Percentiles rank a stretch among this genome's conserved stretches.
These are phyloP conservation scores for Trachurus trachurus DNA, from an alignment of 2,797 vertebrate species.

Conservation along the genomic window DNA sequence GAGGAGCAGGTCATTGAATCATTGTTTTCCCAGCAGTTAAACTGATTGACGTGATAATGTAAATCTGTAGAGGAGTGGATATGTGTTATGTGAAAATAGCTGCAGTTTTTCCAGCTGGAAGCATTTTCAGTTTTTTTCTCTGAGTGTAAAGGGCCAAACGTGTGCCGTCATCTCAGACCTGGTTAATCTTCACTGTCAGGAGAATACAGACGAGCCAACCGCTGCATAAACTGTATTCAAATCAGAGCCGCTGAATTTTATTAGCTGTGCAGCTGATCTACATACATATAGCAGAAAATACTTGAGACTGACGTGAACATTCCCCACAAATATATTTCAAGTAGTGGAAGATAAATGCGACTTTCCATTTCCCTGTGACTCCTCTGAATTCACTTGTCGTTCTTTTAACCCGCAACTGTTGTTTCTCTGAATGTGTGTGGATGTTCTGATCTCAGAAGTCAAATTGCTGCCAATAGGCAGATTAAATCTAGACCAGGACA, in stretches of 20 bases:
- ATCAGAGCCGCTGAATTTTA: slow-evolving; percentile 58
- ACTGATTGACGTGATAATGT: background rate
- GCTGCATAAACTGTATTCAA: slow-evolving; percentile 69
- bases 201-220: slow-evolving; percentile 42
- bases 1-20: background rate
- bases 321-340: slow-evolving; percentile 76
- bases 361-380: slow-evolving; percentile 63
- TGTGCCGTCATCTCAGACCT: slow-evolving; percentile 45
- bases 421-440: slow-evolving; percentile 70
- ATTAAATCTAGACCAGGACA: slow-evolving; percentile 71
- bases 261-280: slow-evolving; percentile 63
- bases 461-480: slow-evolving; percentile 77
- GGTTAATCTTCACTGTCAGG: slow-evolving; percentile 63
- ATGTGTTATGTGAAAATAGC: slow-evolving; percentile 20
- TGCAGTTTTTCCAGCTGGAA: background rate
- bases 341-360: slow-evolving; percentile 76
- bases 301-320: slow-evolving; percentile 47
- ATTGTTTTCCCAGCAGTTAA: slow-evolving; percentile 12
- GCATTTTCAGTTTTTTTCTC: slow-evolving; percentile 15
- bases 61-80: slow-evolving; percentile 15
- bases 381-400: slow-evolving; percentile 75
- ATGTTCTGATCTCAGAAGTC: slow-evolving; percentile 78
- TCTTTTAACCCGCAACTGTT: slow-evolving; percentile 76
- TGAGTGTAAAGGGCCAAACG: slow-evolving; percentile 53
- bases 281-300: slow-evolving; percentile 70